These are phyloP conservation scores for Troilus luridus DNA, from an alignment of 2,888 invertebrate genomes.

Conservation along the genomic window DNA sequence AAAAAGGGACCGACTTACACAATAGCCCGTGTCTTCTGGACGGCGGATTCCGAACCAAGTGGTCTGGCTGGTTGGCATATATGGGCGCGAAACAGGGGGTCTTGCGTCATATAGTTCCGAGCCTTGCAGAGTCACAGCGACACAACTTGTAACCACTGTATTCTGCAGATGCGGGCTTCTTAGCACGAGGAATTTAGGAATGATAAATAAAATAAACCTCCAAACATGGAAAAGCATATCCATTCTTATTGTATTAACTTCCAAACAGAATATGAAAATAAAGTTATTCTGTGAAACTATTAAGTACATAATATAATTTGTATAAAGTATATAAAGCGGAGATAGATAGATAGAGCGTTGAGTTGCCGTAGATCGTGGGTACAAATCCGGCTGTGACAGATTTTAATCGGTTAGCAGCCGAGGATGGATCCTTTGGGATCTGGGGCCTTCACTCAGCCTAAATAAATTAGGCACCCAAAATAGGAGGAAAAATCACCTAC, in stretches of 20 bases:
- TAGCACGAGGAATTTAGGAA: background rate
- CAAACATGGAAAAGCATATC: background rate
- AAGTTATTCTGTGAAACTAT: no score
- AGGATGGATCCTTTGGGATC: no score
- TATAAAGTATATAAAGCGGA: no score
- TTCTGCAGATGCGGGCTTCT: background rate
- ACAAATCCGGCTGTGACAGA: no score
- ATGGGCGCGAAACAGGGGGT: conserved; percentile 21
- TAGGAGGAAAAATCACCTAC: no score
- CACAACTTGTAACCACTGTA: background rate
- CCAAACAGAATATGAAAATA: no score
- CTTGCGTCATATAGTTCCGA: conserved; percentile 32
- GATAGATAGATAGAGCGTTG: no score
- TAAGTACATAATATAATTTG: no score
- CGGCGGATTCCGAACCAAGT: conserved; percentile 5
- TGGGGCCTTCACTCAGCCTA: no score
- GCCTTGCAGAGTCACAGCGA: conserved; percentile 26
- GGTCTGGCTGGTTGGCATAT: conserved; percentile 49
- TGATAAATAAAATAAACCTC: background rate
- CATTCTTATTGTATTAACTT: background rate
- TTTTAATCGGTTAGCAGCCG: no score
- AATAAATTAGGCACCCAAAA: no score
- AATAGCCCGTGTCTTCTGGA: conserved; percentile 24
- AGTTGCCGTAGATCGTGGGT: no score
- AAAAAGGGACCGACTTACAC: conserved; percentile 21